Base-by-base conservation (phyloP, 2,113 vertebrate genomes). In the Poicephalus gulielmi region DNA sequence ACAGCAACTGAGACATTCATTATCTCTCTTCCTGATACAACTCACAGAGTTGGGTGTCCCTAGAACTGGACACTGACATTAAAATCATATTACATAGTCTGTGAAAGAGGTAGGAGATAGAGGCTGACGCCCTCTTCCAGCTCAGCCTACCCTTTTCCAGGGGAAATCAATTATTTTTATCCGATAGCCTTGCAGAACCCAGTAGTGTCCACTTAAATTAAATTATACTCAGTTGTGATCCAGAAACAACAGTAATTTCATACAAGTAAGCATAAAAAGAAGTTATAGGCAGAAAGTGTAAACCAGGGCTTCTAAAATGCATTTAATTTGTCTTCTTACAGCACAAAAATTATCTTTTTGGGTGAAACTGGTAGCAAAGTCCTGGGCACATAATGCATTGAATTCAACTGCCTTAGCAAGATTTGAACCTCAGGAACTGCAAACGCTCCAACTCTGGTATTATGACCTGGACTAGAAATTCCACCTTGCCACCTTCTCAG, bases 41-140 rank as follows among this genome's bases (percentile, higher is more conserved):
- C 71, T 55, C 37, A 46, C 43, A 57, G 90, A 53, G 17, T 47
- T 94, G 27, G 69, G 22, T 41, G 18, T 41, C 80, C 62, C 41
- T 60, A 80, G 82, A 93, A 68, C 47, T 41, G 63, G 63, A 93
- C 73, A 92, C 59, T 83, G 81, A 93, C 59, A 80, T 35, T 83
- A 85, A 82, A 93, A n/a, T 85, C 6, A 23, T 37, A 80, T 82
- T 97, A 94, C 78, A 84, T 28, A 66, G 92, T 14, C 71, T 79
- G 35, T 84, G 57, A 91, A 95, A 88, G 83, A 69, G 91, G 81
- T 68, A 57, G 85, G 37, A 91, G 76, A 76, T 83, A 67, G 90
- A 90, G 85, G 37, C 37, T 91, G 44, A 46, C 16, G 4, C 33
- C 25, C 93, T 17, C 25, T 25, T 92, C 28, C 37, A 83, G 16